phyloP scores from a whole-genome alignment of 2,888 invertebrate species.

The Diploptera punctata region DNA sequence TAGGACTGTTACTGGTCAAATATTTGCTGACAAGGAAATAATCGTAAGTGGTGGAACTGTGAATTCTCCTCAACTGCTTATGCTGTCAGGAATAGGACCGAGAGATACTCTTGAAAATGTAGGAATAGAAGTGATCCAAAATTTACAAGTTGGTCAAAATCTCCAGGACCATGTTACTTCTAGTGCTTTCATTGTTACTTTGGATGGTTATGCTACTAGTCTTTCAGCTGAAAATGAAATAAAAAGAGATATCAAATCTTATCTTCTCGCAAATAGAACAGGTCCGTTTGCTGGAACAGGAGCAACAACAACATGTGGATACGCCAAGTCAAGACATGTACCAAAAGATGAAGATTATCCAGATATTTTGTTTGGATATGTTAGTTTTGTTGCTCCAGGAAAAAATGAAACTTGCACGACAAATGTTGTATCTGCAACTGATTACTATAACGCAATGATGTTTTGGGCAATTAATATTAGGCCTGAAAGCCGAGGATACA shows the following conservation, averaged over 20 bases:
- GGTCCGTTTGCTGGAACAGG: neutral
- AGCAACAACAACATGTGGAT: neutral
- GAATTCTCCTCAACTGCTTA: conserved; percentile 88
- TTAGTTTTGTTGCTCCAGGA: neutral
- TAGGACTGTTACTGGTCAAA: conserved; percentile 63
- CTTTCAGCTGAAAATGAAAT: neutral
- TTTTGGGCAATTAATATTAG: neutral
- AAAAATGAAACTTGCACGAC: neutral
- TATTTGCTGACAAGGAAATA: conserved; percentile 71
- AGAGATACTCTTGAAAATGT: conserved; percentile 71
- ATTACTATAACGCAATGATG: neutral
- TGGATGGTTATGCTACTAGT: neutral
- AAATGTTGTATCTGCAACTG: neutral
- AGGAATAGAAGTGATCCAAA: conserved; percentile 74
- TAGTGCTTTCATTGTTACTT: conserved; percentile 67
- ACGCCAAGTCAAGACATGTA: neutral
- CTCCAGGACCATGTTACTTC: conserved; percentile 90
- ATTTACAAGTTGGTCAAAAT: conserved; percentile 84
- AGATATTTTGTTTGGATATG: neutral
- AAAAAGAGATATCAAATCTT: neutral
- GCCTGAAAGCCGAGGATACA: neutral
- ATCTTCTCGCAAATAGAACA: neutral
- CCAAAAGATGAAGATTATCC: neutral
- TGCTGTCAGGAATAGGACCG: conserved; percentile 88
- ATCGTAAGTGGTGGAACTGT: conserved; percentile 72